A percentile compares a stretch with the other conserved stretches of the same genome.
These are phyloP conservation scores for Menura novaehollandiae DNA, from an alignment of 2,113 vertebrate species.

Conservation along the genomic window DNA sequence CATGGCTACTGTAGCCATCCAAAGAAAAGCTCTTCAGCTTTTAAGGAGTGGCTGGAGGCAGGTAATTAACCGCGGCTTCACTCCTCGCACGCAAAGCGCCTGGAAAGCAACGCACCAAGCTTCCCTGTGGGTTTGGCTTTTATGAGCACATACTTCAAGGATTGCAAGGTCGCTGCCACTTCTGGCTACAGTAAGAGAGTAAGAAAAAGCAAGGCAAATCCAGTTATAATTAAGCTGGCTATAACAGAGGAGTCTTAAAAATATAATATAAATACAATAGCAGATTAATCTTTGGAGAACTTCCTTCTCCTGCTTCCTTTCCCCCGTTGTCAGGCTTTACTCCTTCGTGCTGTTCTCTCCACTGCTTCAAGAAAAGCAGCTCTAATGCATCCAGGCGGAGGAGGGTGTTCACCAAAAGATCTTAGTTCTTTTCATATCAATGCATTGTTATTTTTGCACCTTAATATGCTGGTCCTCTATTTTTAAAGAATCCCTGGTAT, in stretches of 20 bases:
- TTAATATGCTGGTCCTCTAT: background rate
- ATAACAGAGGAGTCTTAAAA: background rate
- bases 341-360: background rate
- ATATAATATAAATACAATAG: background rate
- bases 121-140: slow-evolving; percentile 1
- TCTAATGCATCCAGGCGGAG: background rate
- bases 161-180: background rate
- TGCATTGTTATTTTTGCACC: background rate
- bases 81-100: background rate
- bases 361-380: background rate
- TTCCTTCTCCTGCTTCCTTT: background rate
- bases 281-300: background rate
- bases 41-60: slow-evolving; percentile 14
- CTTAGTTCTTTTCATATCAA: background rate
- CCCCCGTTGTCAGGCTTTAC: background rate
- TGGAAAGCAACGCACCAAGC: background rate
- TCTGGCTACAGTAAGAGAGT: background rate
- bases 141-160: background rate
- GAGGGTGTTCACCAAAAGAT: background rate
- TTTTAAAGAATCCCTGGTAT: background rate
- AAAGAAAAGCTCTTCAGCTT: background rate
- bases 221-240: background rate
- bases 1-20: background rate
- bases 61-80: background rate
- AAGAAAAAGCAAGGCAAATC: background rate